Conservation (phyloP, 2,797 vertebrate genomes). For the Hafferia zeledoni region DNA sequence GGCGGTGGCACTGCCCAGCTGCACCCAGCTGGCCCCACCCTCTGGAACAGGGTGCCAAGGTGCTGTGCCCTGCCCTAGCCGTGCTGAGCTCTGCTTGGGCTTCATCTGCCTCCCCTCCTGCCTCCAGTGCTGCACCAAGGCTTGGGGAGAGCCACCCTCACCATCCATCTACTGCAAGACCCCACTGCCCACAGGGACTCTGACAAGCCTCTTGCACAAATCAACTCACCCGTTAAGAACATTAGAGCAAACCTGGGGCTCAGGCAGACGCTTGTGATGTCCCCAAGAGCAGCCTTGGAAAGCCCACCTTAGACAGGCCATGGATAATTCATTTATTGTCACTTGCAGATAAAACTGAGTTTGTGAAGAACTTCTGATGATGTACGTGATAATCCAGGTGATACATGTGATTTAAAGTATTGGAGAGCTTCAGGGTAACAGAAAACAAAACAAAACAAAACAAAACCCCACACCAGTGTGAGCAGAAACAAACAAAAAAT, state of each 20-base stretch:
- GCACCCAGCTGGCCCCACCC: background rate
- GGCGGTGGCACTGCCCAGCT: background rate
- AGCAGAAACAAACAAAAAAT: background rate
- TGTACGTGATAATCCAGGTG: background rate
- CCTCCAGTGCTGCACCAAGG: accelerated
- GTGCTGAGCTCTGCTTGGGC: background rate
- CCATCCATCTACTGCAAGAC: accelerated
- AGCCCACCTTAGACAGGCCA: accelerated
- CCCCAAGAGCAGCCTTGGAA: background rate
- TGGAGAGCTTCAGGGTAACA: background rate
- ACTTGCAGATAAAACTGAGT: background rate
- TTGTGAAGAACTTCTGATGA: background rate
- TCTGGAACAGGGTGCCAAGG: accelerated
- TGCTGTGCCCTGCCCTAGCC: accelerated
- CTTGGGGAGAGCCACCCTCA: accelerated
- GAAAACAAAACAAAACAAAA: background rate
- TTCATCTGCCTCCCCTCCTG: accelerated
- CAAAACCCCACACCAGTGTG: background rate
- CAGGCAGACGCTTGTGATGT: accelerated
- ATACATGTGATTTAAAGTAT: background rate
- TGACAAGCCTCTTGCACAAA: too few species aligned
- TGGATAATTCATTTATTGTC: background rate
- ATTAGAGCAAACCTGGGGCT: accelerated
- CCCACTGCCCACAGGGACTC: accelerated
- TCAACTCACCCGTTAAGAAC: accelerated